Base-by-base conservation (phyloP, 2,797 vertebrate genomes). In the Acropternis orthonyx region DNA sequence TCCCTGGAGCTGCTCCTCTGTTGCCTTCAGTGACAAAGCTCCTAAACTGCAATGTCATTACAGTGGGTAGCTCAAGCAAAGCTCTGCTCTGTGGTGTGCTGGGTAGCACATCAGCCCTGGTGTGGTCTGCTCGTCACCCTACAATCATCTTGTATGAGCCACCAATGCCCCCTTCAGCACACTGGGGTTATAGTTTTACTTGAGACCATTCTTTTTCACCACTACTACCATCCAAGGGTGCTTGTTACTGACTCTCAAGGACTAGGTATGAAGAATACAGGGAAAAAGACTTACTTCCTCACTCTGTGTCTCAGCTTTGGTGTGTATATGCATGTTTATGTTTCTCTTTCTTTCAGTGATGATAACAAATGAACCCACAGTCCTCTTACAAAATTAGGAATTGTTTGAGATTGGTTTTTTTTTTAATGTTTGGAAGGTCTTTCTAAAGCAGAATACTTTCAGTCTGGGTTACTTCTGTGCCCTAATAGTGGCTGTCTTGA, bases 121-220 rank as follows among this genome's bases (percentile, higher is more conserved):
- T 30, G 61, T 22, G 48, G 12, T 43, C 58, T 83, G 56, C 75
- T 89, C 17, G 0, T 56, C 82, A 86, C 43, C 30, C 52, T 23
- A 21, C 16, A 4, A 27, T 80, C 52, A 16, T 48, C 41, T 86
- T 76, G 8, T 21, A 54, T 15, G 81, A 88, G 56, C 26, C 65
- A 63, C 61, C 89, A 82, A 87, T 96, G 91, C 61, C 81, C 74
- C 52, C 85, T 97, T 95, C 92, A 78, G 90, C 10, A 10, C 43
- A 24, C 36, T 59, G 73, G 36, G 52, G 32, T 89, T 65, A 77
- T 48, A 37, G n/a, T 44, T 72, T 61, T 63, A 46, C 62, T 67
- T 24, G 34, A 46, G 41, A 88, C 46, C 32, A 34, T 75, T 76
- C 30, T 17, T 62, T 61, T 89, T 84, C 21, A 66, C 75, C 32